Percentiles rank a stretch among this genome's conserved stretches.
phyloP scores from a whole-genome alignment of 2,113 vertebrate species.

The Dunckerocampus dactyliophorus region DNA sequence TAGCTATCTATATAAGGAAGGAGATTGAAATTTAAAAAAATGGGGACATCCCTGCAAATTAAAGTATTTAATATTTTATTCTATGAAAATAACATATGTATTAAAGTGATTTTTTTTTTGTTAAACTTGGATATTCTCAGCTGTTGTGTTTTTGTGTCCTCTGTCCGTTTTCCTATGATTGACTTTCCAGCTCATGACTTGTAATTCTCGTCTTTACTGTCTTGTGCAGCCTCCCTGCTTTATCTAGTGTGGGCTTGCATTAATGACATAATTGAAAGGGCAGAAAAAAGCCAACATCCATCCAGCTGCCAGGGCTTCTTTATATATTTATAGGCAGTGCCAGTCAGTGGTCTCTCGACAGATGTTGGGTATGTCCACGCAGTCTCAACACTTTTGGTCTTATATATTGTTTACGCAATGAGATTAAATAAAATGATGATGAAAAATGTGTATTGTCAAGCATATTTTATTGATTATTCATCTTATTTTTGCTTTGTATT shows the following conservation, averaged over 20 bases:
- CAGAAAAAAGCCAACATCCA: slow-evolving; percentile 41
- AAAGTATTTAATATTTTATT: slow-evolving; percentile 75
- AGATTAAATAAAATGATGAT: slow-evolving; percentile 67
- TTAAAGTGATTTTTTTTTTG: slow-evolving; percentile 78
- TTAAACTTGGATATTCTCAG: slow-evolving; percentile 74
- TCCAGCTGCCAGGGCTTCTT: slow-evolving; percentile 41
- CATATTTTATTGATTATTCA: slow-evolving; percentile 39
- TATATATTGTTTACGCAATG: slow-evolving; percentile 71
- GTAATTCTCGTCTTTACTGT: slow-evolving; percentile 58
- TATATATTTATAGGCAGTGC: slow-evolving; percentile 33
- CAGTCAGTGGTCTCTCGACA: slow-evolving; percentile 51
- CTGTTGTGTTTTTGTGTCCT: slow-evolving; percentile 65
- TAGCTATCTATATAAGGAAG: slow-evolving; percentile 54
- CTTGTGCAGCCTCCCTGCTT: slow-evolving; percentile 52
- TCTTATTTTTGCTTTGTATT: not conserved
- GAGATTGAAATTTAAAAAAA: slow-evolving; percentile 55
- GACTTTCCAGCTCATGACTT: slow-evolving; percentile 64
- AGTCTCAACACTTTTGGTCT: slow-evolving; percentile 72
- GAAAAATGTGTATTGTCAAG: slow-evolving; percentile 47
- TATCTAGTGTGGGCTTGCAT: slow-evolving; percentile 56
- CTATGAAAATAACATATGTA: slow-evolving; percentile 72
- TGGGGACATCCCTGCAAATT: slow-evolving; percentile 47
- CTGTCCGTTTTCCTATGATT: slow-evolving; percentile 68
- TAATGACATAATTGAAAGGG: slow-evolving; percentile 48
- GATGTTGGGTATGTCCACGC: slow-evolving; percentile 58